phyloP scores from a whole-genome alignment of 2,113 vertebrate species.

The Procavia capensis region DNA sequence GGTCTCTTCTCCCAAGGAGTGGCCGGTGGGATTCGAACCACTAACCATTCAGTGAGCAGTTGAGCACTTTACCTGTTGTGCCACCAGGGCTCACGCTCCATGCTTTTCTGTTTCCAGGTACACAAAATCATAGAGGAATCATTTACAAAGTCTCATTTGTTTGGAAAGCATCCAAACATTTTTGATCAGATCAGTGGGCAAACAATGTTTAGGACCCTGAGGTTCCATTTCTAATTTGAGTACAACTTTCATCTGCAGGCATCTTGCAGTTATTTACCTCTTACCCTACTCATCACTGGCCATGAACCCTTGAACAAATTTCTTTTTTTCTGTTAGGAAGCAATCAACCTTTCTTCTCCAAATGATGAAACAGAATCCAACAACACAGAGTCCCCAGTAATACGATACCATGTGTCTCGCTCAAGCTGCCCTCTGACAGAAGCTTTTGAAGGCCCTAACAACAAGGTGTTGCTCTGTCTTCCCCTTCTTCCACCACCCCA shows the following conservation, averaged over 20 bases:
- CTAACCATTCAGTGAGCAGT: background rate
- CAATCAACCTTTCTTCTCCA: background rate
- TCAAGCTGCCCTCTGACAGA: background rate
- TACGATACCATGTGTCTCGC: fast-evolving
- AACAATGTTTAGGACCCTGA: background rate
- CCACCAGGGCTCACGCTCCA: background rate
- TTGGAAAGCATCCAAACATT: background rate
- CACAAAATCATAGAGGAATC: background rate
- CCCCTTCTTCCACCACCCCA: fast-evolving
- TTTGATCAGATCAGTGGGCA: background rate
- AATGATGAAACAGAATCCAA: background rate
- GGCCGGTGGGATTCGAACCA: background rate
- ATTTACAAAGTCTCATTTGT: background rate
- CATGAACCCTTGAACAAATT: background rate
- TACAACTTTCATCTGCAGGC: background rate
- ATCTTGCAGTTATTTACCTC: background rate
- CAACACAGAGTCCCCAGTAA: fast-evolving
- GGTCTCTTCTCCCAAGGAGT: background rate
- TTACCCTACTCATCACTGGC: background rate
- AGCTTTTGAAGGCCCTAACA: no score
- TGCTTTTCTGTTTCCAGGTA: no score
- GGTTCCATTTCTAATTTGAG: background rate
- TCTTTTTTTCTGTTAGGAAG: background rate
- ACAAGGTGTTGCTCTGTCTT: background rate
- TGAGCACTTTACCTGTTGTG: background rate